phyloP scores from a whole-genome alignment of 1,140 invertebrate species.

The Trichonephila inaurata region DNA sequence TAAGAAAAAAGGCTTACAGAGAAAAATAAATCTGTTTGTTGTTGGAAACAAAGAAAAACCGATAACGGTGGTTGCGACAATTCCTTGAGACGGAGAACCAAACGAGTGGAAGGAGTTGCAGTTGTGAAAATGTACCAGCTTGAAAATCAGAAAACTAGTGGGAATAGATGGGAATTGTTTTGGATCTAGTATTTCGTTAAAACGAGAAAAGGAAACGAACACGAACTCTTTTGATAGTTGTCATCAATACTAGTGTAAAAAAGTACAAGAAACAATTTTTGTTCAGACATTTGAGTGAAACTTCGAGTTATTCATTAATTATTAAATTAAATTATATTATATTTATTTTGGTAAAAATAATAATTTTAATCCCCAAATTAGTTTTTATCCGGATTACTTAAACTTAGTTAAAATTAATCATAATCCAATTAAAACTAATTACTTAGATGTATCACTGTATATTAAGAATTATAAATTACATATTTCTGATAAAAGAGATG shows the following conservation, averaged over 20 bases:
- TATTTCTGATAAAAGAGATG: too few species aligned
- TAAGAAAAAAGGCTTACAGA: neutral
- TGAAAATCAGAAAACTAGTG: slow-evolving; percentile 33
- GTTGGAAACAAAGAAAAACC: slow-evolving; percentile 36
- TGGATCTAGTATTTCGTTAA: neutral
- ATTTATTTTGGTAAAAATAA: too few species aligned
- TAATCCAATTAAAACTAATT: too few species aligned
- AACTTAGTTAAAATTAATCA: too few species aligned
- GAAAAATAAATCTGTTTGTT: slow-evolving; percentile 22
- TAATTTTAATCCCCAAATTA: too few species aligned
- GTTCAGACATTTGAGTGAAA: too few species aligned
- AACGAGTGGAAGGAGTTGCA: slow-evolving; percentile 7
- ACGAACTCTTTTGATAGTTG: neutral
- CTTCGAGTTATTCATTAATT: too few species aligned
- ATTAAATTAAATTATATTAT: too few species aligned
- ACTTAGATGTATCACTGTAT: too few species aligned
- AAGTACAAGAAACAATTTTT: too few species aligned
- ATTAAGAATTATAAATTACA: too few species aligned
- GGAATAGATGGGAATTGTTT: slow-evolving; percentile 20
- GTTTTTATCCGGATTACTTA: too few species aligned
- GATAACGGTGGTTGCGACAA: slow-evolving; percentile 43
- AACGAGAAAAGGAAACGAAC: slow-evolving; percentile 13
- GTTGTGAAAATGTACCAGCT: slow-evolving; percentile 33
- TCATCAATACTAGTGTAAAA: neutral
- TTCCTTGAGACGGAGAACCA: slow-evolving; percentile 19